Evolutionary conservation across 1,140 invertebrate genomes (phyloP).

Genomic region (Hycleus phaleratus): DNA sequence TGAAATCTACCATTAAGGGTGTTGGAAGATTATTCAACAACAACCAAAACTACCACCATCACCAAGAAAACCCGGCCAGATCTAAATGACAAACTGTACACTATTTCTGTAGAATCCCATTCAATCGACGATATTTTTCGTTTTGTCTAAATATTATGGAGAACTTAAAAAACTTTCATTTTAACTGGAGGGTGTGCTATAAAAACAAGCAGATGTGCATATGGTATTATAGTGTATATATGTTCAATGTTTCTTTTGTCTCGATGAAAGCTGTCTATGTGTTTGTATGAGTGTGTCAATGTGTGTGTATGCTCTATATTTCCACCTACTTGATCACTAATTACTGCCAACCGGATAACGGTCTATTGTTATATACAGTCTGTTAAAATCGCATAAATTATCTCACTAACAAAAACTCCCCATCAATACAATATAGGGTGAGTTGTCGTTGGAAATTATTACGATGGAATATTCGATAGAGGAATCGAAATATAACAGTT

Average conservation of each 20-base stretch:
- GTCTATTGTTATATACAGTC: conserved; percentile 32
- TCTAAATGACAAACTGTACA: no score
- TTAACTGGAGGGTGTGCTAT: not conserved
- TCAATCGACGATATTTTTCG: no score
- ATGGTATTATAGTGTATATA: conserved; percentile 16
- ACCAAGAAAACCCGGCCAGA: no score
- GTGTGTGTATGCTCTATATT: conserved; percentile 33
- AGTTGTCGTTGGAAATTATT: no score
- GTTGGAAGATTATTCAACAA: no score
- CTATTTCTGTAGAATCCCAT: no score
- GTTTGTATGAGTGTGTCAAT: no score
- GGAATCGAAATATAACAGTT: not conserved
- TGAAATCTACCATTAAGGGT: no score
- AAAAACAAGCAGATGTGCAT: conserved; percentile 34
- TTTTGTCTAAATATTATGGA: no score
- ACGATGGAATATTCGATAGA: not conserved
- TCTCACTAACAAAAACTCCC: conserved; percentile 15
- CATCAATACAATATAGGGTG: no score
- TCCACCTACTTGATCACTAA: conserved; percentile 41
- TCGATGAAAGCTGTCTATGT: conserved; percentile 23
- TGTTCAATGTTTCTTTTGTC: conserved; percentile 36
- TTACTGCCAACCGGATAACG: conserved; percentile 34
- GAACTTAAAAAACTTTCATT: no score
- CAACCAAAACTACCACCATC: no score
- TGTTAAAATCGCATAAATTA: conserved; percentile 40